Conservation (phyloP, 2,888 invertebrate species). For the Petrolisthes manimaculis region DNA sequence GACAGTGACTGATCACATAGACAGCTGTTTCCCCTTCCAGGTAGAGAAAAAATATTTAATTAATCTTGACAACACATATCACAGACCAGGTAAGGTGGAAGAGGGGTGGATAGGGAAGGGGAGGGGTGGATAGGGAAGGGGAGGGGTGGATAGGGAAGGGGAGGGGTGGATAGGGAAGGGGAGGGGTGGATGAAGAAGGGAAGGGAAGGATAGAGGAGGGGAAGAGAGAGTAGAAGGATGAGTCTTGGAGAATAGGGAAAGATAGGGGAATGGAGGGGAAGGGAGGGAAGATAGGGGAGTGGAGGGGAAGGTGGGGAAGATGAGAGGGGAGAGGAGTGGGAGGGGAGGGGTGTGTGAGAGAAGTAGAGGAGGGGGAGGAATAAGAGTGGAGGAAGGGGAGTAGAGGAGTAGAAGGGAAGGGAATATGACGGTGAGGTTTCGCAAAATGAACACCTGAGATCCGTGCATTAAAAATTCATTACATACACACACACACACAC, state of each 20-base stretch:
- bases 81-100: no score
- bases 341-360: no score
- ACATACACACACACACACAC: no score
- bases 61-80: not conserved
- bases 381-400: not conserved
- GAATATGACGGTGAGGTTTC: not conserved
- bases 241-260: not conserved
- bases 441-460: conserved; percentile 20
- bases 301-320: not conserved
- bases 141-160: not conserved
- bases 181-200: not conserved
- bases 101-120: no score
- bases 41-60: not conserved
- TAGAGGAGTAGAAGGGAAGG: not conserved
- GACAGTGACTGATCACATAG: no score
- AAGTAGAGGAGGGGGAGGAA: no score
- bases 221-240: not conserved
- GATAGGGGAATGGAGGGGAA: not conserved
- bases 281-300: not conserved
- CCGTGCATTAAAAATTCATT: not conserved
- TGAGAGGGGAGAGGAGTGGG: not conserved
- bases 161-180: not conserved
- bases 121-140: conserved; percentile 5
- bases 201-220: not conserved
- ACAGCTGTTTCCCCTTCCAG: no score